Percentiles rank a stretch among this genome's conserved stretches.
These are phyloP conservation scores for Phacellophora camtschatica DNA, from an alignment of 30 jellyfish, hydroid and myxozoan species.

Conservation along the genomic window DNA sequence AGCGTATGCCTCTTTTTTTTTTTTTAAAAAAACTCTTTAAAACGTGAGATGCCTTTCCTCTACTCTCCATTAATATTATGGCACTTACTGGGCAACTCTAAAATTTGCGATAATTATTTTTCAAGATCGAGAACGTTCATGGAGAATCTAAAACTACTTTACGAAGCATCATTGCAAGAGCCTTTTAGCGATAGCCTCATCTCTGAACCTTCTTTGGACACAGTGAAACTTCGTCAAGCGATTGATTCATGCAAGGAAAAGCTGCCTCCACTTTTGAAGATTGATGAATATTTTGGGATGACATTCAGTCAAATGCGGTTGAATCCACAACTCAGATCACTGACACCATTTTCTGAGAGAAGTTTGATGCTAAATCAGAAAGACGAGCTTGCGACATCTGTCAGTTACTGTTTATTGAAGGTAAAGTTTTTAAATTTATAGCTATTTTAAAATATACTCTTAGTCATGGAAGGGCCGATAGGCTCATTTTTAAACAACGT, in stretches of 20 bases:
- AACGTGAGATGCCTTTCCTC: no score
- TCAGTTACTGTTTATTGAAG: constrained; percentile 56
- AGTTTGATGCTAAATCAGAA: constrained; percentile 5
- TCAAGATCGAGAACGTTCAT: constrained; percentile 19
- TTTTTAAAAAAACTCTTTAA: no score
- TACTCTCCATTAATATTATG: no score
- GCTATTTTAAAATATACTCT: no score
- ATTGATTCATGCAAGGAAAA: constrained; percentile 40
- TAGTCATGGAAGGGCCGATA: no score
- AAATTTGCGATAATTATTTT: no score
- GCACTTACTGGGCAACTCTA: no score
- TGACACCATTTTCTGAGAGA: constrained; percentile 42
- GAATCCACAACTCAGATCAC: constrained; percentile 49
- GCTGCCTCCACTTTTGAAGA: constrained; percentile 50
- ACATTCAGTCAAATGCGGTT: constrained; percentile 21
- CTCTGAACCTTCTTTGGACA: not conserved
- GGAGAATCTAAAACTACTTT: not conserved
- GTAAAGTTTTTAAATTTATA: constrained; percentile 17
- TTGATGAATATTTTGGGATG: constrained; percentile 49
- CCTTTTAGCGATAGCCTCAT: not conserved
- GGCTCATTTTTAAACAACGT: no score
- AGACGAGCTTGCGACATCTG: constrained; percentile 35
- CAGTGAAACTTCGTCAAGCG: constrained; percentile 30
- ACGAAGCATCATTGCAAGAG: not conserved
- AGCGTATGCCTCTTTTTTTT: no score